phyloP scores from a whole-genome alignment of 1,140 invertebrate species.

The Penaeus japonicus region DNA sequence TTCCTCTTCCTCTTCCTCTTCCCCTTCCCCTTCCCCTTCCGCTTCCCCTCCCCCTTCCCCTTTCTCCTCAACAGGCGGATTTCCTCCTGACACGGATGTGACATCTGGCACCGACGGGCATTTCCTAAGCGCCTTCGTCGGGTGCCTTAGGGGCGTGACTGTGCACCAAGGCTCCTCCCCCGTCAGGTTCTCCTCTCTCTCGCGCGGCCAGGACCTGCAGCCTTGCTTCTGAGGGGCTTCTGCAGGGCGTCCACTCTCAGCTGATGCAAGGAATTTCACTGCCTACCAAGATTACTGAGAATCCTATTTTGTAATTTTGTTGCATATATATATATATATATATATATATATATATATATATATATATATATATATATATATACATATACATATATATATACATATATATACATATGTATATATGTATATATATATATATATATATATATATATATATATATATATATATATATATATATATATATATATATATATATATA shows the following conservation, averaged over 20 bases:
- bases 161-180: conserved; percentile 44
- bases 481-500: no score
- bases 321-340: no score
- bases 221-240: conserved; percentile 29
- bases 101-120: conserved; percentile 42
- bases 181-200: conserved; percentile 39
- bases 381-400: no score
- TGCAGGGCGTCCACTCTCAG: not conserved
- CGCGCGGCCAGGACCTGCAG: conserved; percentile 39
- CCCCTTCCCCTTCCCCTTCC: no score
- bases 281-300: not conserved
- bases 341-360: no score
- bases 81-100: conserved; percentile 7
- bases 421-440: no score
- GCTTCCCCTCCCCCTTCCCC: no score
- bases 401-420: no score
- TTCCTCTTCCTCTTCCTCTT: no score
- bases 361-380: no score
- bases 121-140: conserved; percentile 38
- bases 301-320: not conserved
- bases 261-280: not conserved
- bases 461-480: no score
- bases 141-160: conserved; percentile 44
- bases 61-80: conserved; percentile 24
- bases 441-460: no score